Evolutionary conservation across 1,140 invertebrate genomes (phyloP).

Genomic region (Apis laboriosa): DNA sequence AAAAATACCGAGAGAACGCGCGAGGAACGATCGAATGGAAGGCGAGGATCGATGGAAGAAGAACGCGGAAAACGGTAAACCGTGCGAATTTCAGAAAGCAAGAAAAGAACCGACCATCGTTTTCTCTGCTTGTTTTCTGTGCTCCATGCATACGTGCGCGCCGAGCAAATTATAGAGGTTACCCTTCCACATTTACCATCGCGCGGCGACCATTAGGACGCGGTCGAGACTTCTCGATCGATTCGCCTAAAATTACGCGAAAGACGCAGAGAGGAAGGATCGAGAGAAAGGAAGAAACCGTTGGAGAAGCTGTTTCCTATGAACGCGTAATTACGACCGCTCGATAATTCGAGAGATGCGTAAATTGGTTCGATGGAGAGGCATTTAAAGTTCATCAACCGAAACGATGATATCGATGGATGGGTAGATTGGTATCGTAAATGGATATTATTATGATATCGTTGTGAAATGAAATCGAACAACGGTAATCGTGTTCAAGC

Average conservation of each 20-base stretch:
- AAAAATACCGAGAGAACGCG: not conserved
- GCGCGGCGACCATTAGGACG: slow-evolving; percentile 29
- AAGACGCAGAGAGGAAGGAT: not conserved
- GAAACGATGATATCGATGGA: not conserved
- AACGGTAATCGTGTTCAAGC: no score
- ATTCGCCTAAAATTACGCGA: slow-evolving; percentile 39
- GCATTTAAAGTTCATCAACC: not conserved
- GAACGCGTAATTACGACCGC: not conserved
- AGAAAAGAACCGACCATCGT: slow-evolving; percentile 24
- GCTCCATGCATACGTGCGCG: not conserved
- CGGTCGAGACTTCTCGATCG: slow-evolving; percentile 37
- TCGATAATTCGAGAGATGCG: not conserved
- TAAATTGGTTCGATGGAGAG: not conserved
- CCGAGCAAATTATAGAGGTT: slow-evolving; percentile 33
- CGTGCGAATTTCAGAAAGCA: not conserved
- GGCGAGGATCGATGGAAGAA: not conserved
- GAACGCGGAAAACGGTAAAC: not conserved
- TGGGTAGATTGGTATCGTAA: not conserved
- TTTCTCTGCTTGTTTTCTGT: slow-evolving; percentile 46
- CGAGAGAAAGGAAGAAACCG: not conserved
- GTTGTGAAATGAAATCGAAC: not conserved
- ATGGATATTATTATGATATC: not conserved
- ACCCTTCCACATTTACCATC: slow-evolving; percentile 36
- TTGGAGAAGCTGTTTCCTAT: no score
- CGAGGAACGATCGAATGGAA: not conserved